phyloP scores from a whole-genome alignment of 1,140 invertebrate genomes.

The Tetranychus urticae region DNA sequence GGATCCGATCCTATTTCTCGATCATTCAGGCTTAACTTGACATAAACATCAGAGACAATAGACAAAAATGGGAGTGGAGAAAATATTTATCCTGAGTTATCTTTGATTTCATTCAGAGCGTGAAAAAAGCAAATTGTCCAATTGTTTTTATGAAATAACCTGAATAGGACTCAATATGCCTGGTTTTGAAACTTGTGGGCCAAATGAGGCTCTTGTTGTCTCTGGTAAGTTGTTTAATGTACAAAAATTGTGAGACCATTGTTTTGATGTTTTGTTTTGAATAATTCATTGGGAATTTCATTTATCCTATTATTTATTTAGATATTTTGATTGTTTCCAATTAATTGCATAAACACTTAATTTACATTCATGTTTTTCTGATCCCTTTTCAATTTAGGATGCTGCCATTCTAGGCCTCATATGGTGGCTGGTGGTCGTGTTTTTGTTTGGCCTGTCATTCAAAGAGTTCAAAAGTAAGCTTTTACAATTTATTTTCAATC shows the following conservation, averaged over 20 bases:
- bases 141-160: no score
- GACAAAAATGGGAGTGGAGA: no score
- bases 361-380: neutral
- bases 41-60: no score
- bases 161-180: constrained; percentile 23
- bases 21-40: no score
- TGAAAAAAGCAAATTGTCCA: no score
- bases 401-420: constrained; percentile 66
- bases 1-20: no score
- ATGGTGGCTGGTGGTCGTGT: constrained; percentile 80
- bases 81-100: no score
- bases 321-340: neutral
- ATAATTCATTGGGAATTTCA: neutral
- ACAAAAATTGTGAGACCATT: no score
- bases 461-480: constrained; percentile 68
- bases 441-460: constrained; percentile 86
- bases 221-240: constrained; percentile 41
- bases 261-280: neutral
- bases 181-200: constrained; percentile 89
- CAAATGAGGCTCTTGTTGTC: constrained; percentile 86
- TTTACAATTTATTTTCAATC: neutral
- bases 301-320: neutral
- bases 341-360: neutral
- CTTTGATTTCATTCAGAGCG: no score
- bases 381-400: constrained; percentile 32